phyloP scores from a whole-genome alignment of 2,113 vertebrate species.

The Pelecanoides urinatrix region DNA sequence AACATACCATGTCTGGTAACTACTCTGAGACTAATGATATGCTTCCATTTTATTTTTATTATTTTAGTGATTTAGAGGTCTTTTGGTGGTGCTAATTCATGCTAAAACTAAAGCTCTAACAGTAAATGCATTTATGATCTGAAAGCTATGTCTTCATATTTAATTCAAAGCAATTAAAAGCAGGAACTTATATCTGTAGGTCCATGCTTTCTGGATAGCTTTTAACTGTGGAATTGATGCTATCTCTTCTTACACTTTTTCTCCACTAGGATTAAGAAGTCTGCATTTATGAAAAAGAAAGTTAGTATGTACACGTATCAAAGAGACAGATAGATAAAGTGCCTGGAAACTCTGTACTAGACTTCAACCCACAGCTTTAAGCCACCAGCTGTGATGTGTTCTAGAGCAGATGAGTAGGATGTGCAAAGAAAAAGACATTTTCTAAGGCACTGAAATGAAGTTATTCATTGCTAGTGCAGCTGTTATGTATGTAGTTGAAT shows the following conservation, averaged over 20 bases:
- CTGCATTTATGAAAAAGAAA: background rate
- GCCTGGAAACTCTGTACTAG: background rate
- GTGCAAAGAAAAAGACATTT: background rate
- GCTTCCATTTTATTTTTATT: background rate
- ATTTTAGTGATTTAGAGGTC: background rate
- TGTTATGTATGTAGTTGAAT: constrained; percentile 22
- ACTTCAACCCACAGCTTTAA: background rate
- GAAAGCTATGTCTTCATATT: background rate
- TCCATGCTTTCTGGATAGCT: background rate
- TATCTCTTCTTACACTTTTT: background rate
- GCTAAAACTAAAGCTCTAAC: background rate
- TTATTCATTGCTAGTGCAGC: constrained; percentile 10
- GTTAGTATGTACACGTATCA: background rate
- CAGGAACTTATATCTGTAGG: background rate
- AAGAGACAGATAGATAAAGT: background rate
- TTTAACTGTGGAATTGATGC: background rate
- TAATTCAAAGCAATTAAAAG: background rate
- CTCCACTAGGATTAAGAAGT: background rate
- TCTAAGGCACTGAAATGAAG: background rate
- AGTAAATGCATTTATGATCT: background rate
- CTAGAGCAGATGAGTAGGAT: constrained; percentile 20
- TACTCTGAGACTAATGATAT: background rate
- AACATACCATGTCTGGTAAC: background rate
- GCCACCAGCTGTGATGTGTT: constrained; percentile 4
- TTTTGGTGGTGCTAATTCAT: background rate